Percentiles rank a stretch among this genome's conserved stretches.
Conservation (phyloP, 2,113 vertebrate genomes). For the Hippoglossus stenolepis region DNA sequence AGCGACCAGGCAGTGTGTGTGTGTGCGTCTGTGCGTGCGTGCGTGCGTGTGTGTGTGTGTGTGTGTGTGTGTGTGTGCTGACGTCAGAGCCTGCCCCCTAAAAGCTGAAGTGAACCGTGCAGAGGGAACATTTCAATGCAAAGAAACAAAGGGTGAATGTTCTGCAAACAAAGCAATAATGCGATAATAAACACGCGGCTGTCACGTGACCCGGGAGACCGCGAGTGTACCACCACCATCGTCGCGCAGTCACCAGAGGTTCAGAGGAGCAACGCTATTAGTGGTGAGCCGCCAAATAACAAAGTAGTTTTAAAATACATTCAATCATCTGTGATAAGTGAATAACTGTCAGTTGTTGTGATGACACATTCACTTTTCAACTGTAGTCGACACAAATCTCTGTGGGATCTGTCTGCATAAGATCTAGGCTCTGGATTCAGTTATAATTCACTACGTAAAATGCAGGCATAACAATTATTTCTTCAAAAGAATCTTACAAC, state of each 20-base stretch:
- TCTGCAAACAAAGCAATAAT: slow-evolving; percentile 12
- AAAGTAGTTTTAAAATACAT: no score
- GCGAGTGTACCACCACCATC: no score
- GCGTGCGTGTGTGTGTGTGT: slow-evolving; percentile 34
- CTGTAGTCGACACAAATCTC: neutral
- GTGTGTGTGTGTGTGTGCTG: slow-evolving; percentile 52
- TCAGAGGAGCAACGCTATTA: neutral
- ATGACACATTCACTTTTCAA: no score
- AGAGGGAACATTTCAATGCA: slow-evolving; percentile 3
- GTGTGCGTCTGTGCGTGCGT: slow-evolving; percentile 35
- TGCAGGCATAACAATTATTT: neutral
- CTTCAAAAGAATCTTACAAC: neutral
- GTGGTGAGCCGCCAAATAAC: no score
- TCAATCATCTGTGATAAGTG: no score
- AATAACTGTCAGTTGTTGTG: neutral
- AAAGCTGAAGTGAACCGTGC: slow-evolving; percentile 51
- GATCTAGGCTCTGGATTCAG: neutral
- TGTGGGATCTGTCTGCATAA: neutral
- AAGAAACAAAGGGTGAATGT: slow-evolving; percentile 13
- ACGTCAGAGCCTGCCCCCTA: slow-evolving; percentile 70
- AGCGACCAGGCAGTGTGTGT: slow-evolving; percentile 31
- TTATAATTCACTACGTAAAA: neutral
- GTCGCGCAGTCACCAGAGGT: neutral
- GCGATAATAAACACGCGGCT: neutral
- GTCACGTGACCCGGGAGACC: slow-evolving; percentile 11